Evolutionary conservation across 2,888 invertebrate species (phyloP), one percentile per base, ranked within the genome.

Genomic region (Meloe dianella): DNA sequence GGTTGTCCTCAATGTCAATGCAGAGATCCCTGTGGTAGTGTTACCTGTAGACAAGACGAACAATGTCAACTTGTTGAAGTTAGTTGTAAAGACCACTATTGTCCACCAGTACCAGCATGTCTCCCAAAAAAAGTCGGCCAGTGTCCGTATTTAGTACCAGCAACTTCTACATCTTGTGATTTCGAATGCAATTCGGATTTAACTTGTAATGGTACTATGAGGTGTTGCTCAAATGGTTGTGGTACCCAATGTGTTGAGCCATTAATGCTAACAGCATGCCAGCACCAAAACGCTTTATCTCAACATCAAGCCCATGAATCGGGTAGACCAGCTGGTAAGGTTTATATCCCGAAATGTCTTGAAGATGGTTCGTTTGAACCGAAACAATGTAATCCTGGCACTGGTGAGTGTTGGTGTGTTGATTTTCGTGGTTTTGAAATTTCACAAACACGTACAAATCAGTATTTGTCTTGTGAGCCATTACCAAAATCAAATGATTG

Each of bases 171-270:
- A 4, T 86, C 88, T 60, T 94, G 94, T 78, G 92, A 93, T 75
- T 89, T 92, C 79, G 89, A 92, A 77, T 95, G 95, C 73, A 89
- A 89, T 63, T 89, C 89, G 0, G 94, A 95, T 82, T 87, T 89
- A 17, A 91, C 93, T 72, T 95, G 95, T 77, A 89, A 88, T 2
- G 87, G 89, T 0, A 85, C 86, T 0, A 87, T 88, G 66, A 90
- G 93, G 67, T 95, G 95, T 82, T 95, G 95, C 79, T 92, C 93
- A 0, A 95, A 94, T 56, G 95, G 95, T 27, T 95, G 95, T 78
- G 94, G 94, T 0, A 94, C 94, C 0, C 91, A 92, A 74, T 94
- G 95, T 80, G 89, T 91, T 0, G 85, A 88, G 57, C 91, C 93
- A 0, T 87, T 92, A 41, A 86, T 92, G 72, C 89, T 91, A 73